Base-by-base conservation (phyloP, 2,888 invertebrate species). In the Latrodectus elegans region DNA sequence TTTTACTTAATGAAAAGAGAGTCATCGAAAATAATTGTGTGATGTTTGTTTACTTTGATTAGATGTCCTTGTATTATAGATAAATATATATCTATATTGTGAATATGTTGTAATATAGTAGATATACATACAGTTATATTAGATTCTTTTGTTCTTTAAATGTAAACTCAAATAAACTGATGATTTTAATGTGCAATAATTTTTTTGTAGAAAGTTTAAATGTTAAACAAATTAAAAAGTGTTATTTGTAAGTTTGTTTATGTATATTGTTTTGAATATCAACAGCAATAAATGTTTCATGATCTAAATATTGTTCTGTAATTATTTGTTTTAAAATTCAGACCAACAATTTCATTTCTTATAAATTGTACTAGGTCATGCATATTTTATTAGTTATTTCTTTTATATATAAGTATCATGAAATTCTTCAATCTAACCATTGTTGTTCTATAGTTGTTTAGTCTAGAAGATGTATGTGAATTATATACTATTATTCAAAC, bases 241-340 rank as follows among this genome's bases (percentile, higher is more conserved):
- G 17, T 79, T 55, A 49, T 17, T 64, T 71, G 49, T 60, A 49
- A 60, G n/a, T 60, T 60, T 60, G 60, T 79, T 79, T 60, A 60
- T 79, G 68, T 17, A 60, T 79, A 71, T 76, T 64, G 14, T 53
- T 75, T 75, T 75, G 71, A 53, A 38, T 70, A 38, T 11, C 60
- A 70, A n/a, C 55, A 55, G 71, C 70, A 79, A 79, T 79, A 79
- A 71, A 79, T 71, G 71, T 71, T 79, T 79, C 71, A 60, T 22
- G 60, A 60, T 1, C 38, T 38, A 38, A 38, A 38, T 38, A 38
- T 38, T 38, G 38, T 38, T 38, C 6, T 6, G 6, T 38, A 38
- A 38, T 38, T 38, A 1, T 38, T 38, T 38, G 38, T 38, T 38
- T 38, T 38, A 38, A 38, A 38, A 38, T 38, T 38, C 38, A 38